Evolutionary conservation across 2,888 invertebrate genomes (phyloP), one percentile per base, ranked within the genome.

Genomic region (Drosophila percnosoma): DNA sequence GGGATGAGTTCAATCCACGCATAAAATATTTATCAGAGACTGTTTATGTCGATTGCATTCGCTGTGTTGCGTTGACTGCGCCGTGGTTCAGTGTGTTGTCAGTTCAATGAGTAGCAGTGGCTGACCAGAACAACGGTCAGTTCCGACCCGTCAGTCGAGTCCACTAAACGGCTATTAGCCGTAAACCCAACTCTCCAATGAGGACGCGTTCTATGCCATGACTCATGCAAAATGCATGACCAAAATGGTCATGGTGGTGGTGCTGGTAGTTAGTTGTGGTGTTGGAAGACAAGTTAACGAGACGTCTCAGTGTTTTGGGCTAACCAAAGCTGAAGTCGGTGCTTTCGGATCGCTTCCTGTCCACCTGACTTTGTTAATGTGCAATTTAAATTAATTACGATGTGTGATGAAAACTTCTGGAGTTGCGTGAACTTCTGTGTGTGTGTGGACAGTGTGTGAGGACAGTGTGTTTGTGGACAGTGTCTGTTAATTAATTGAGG

Each of bases 81-180:
- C 57, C 31, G 29, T 24, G 53, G 62, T 36, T 49, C 60, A 29
- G 42, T 57, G 52, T 60, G 57, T 59, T 68, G 68, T 70, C 79
- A 60, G 75, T 29, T 57, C 33, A 24, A n/a, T 31, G 53, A 48
- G 40, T 13, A 34, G 24, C 24, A 24, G 42, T 58, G 31, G 27
- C n/a, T 7, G 61, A 58, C 59, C 58, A 27, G 62, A 18, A 33
- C 36, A 48, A 24, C 18, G 61, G 57, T 38, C 58, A 29, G 59
- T 69, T 40, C 49, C 36, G 64, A 65, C 65, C 27, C 8, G 61
- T 29, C 57, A 40, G 33, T n/a, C 49, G 67, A 72, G 81, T 86
- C 68, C 85, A 82, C 85, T 87, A 89, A 86, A 84, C 87, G 89
- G 74, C 85, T 87, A 87, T 85, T 87, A 89, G 89, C 73, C 70